phyloP scores from a whole-genome alignment of 1,140 invertebrate species.

The Neotoxoptera formosana region DNA sequence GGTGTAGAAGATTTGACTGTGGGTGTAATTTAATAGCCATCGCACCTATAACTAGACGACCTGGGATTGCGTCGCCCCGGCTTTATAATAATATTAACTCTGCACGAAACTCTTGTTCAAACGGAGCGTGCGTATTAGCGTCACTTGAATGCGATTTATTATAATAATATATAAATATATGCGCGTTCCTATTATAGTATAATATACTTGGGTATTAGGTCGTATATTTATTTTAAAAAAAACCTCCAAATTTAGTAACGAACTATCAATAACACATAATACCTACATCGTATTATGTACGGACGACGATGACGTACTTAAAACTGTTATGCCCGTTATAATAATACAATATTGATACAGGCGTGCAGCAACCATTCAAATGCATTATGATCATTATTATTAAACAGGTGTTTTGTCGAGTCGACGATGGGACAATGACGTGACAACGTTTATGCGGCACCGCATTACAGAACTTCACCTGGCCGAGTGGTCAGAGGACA shows the following conservation, averaged over 20 bases:
- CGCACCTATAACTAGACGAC: background rate
- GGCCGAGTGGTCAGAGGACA: background rate
- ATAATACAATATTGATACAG: background rate
- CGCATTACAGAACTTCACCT: background rate
- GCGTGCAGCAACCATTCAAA: background rate
- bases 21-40: conserved; percentile 15
- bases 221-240: background rate
- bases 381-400: background rate
- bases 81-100: background rate
- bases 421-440: background rate
- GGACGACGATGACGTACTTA: too few species aligned
- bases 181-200: background rate
- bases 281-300: too few species aligned
- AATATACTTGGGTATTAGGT: background rate
- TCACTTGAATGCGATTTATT: background rate
- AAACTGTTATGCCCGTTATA: background rate
- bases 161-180: too few species aligned
- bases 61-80: background rate
- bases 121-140: background rate
- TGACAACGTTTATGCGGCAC: background rate
- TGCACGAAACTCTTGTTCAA: background rate
- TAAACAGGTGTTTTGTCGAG: background rate
- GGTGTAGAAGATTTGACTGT: background rate
- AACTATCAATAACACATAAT: background rate
- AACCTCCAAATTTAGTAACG: background rate